phyloP scores from a whole-genome alignment of 2,797 vertebrate genomes.

The Falco peregrinus region DNA sequence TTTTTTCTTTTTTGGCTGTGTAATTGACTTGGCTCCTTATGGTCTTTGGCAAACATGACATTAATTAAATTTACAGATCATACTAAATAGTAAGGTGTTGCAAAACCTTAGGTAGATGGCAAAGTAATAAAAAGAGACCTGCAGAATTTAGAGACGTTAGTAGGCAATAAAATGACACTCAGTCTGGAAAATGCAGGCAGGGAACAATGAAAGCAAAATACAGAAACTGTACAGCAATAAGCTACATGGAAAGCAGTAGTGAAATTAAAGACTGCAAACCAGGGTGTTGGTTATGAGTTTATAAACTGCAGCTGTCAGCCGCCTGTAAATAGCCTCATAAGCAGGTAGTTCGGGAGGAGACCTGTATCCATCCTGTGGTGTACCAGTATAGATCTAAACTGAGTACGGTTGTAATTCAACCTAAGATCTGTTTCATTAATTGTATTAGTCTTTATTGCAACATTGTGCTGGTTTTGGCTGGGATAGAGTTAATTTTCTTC shows the following conservation, averaged over 20 bases:
- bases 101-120: conserved; percentile 11
- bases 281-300: background rate
- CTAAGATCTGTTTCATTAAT: background rate
- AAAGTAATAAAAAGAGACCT: conserved; percentile 56
- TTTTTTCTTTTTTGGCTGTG: background rate
- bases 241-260: background rate
- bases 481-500: too few species aligned
- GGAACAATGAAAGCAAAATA: conserved; percentile 40
- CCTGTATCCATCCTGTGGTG: background rate
- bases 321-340: background rate
- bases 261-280: conserved; percentile 19
- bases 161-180: conserved; percentile 47
- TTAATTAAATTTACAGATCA: conserved; percentile 60
- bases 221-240: background rate
- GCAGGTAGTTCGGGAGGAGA: background rate
- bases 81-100: conserved; percentile 44
- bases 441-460: background rate
- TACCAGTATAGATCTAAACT: background rate
- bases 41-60: conserved; percentile 30
- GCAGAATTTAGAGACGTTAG: conserved; percentile 41
- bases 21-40: conserved; percentile 46
- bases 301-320: background rate
- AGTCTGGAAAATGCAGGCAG: background rate
- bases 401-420: background rate
- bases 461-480: too few species aligned